Evolutionary conservation across 2,113 vertebrate species (phyloP).

Genomic region (Sakesphorus luctuosus): DNA sequence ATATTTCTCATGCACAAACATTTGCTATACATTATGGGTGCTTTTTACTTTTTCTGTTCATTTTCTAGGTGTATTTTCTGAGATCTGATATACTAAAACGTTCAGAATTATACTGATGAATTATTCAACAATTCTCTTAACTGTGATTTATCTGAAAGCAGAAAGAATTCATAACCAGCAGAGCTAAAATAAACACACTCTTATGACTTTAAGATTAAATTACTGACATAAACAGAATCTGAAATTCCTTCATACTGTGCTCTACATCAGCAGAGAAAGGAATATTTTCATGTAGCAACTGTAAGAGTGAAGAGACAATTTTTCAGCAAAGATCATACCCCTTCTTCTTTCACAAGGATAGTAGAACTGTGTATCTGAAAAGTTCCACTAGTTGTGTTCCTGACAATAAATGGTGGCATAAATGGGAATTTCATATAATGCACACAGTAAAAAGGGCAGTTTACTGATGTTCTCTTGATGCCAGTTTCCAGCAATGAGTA

Average conservation of each 20-base stretch:
- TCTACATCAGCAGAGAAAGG: constrained; percentile 43
- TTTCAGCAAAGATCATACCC: constrained; percentile 35
- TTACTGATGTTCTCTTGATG: constrained; percentile 1
- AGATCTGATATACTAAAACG: constrained; percentile 37
- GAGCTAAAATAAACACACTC: constrained; percentile 72
- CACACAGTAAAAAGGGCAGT: constrained; percentile 8
- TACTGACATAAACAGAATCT: constrained; percentile 68
- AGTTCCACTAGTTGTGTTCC: neutral
- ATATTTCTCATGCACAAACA: neutral
- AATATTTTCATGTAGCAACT: constrained; percentile 32
- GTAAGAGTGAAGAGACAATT: neutral
- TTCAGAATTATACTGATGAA: constrained; percentile 55
- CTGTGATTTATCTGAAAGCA: constrained; percentile 70
- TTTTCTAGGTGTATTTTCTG: constrained; percentile 53
- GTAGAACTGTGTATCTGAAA: neutral
- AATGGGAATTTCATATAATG: constrained; percentile 29
- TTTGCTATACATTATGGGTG: constrained; percentile 33
- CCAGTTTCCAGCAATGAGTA: constrained; percentile 33
- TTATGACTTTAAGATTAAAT: constrained; percentile 71
- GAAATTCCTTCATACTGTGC: constrained; percentile 53
- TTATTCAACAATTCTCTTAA: constrained; percentile 65
- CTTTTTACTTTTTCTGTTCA: constrained; percentile 37
- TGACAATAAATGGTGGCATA: constrained; percentile 1
- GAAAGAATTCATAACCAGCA: constrained; percentile 68
- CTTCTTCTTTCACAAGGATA: constrained; percentile 37